Conservation (phyloP, 2,113 vertebrate genomes). For the Lagopus leucura region DNA sequence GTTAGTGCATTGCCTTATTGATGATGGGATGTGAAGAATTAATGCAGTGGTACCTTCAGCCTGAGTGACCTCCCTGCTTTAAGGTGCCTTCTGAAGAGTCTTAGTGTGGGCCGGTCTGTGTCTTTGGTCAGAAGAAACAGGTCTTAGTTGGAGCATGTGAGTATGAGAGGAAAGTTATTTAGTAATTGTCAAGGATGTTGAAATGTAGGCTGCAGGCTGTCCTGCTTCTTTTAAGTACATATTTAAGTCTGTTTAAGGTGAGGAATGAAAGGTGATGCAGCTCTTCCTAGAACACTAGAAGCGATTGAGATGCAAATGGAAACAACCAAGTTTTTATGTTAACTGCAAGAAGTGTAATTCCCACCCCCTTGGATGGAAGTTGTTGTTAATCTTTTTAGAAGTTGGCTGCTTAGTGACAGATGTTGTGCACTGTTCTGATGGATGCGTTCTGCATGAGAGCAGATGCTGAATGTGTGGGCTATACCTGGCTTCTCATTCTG, state of each 20-base stretch:
- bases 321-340: not conserved
- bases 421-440: not conserved
- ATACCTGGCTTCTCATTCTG: not conserved
- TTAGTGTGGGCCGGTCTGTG: not conserved
- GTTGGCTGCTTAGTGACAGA: not conserved
- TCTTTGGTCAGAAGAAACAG: not conserved
- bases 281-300: not conserved
- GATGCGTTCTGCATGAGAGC: not conserved
- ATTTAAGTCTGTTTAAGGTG: not conserved
- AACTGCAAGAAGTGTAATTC: not conserved
- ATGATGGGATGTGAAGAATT: not conserved
- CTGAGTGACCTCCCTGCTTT: not conserved
- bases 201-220: not conserved
- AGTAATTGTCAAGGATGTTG: not conserved
- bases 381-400: not conserved
- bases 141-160: not conserved
- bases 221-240: not conserved
- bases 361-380: not conserved
- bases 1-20: not conserved
- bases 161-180: not conserved
- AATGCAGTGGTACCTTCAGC: not conserved
- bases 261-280: not conserved
- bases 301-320: not conserved
- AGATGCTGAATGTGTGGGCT: not conserved
- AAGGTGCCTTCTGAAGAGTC: not conserved